Evolutionary conservation across 1,140 invertebrate genomes (phyloP).

Genomic region (Drosophila truncata): DNA sequence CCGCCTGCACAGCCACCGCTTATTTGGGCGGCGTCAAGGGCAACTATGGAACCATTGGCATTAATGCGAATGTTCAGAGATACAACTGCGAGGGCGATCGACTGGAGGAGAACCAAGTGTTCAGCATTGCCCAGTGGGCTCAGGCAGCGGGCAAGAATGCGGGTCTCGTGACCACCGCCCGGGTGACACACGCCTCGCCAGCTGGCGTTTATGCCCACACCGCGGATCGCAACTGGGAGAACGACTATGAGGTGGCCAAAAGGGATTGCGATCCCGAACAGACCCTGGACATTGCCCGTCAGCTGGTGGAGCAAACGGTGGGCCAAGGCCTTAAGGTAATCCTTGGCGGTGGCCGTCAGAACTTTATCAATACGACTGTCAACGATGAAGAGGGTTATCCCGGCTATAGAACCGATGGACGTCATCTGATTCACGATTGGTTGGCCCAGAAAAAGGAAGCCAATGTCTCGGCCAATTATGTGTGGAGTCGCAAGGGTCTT

Average conservation of each 20-base stretch:
- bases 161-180: constrained; percentile 91
- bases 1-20: constrained; percentile 92
- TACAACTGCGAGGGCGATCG: constrained; percentile 85
- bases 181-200: constrained; percentile 93
- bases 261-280: constrained; percentile 64
- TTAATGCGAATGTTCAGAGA: constrained; percentile 88
- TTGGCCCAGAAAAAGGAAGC: constrained; percentile 86
- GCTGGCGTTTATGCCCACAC: constrained; percentile 93
- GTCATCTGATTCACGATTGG: constrained; percentile 90
- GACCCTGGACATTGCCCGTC: constrained; percentile 90
- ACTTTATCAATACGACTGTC: constrained; percentile 88
- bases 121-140: constrained; percentile 89
- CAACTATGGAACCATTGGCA: constrained; percentile 91
- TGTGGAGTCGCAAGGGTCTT: constrained; percentile 88
- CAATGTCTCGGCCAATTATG: constrained; percentile 87
- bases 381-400: constrained; percentile 89
- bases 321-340: constrained; percentile 88
- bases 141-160: constrained; percentile 90
- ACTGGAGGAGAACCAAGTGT: constrained; percentile 86
- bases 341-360: constrained; percentile 90
- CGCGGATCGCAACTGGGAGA: constrained; percentile 92
- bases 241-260: constrained; percentile 88
- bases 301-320: constrained; percentile 90
- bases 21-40: constrained; percentile 93
- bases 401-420: constrained; percentile 87